Percentiles rank a stretch among this genome's conserved stretches.
phyloP scores from a whole-genome alignment of 2,888 invertebrate species.

The Drosophila testacea region DNA sequence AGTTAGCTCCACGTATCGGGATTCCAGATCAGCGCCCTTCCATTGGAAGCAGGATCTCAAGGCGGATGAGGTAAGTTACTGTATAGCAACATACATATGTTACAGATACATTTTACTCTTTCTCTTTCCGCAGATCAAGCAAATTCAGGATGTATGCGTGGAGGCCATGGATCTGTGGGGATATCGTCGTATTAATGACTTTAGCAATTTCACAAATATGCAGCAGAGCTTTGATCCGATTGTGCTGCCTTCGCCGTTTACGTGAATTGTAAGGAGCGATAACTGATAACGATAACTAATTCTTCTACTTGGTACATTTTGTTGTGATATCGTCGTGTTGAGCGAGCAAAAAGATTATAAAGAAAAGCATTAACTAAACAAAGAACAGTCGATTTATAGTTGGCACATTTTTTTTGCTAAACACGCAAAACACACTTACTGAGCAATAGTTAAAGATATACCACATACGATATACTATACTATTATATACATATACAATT shows the following conservation, averaged over 20 bases:
- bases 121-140: slow-evolving; percentile 73
- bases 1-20: slow-evolving; percentile 93
- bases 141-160: slow-evolving; percentile 88
- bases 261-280: slow-evolving; percentile 77
- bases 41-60: slow-evolving; percentile 93
- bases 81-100: not conserved
- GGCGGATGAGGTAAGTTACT: slow-evolving; percentile 87
- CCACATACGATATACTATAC: slow-evolving; percentile 50
- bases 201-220: slow-evolving; percentile 85
- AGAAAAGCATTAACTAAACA: slow-evolving; percentile 31
- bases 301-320: slow-evolving; percentile 81
- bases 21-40: slow-evolving; percentile 94
- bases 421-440: slow-evolving; percentile 76
- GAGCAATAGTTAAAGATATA: slow-evolving; percentile 75
- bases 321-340: slow-evolving; percentile 80
- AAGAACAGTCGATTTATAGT: slow-evolving; percentile 45
- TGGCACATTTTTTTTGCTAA: slow-evolving; percentile 65
- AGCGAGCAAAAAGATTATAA: slow-evolving; percentile 69
- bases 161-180: slow-evolving; percentile 95
- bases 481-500: slow-evolving; percentile 50
- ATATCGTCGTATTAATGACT: slow-evolving; percentile 88
- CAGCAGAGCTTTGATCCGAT: slow-evolving; percentile 88
- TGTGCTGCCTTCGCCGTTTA: slow-evolving; percentile 84
- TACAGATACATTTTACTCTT: not conserved
- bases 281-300: slow-evolving; percentile 70